Conservation (phyloP, 2,888 invertebrate species). For the Dastarcus helophoroides region DNA sequence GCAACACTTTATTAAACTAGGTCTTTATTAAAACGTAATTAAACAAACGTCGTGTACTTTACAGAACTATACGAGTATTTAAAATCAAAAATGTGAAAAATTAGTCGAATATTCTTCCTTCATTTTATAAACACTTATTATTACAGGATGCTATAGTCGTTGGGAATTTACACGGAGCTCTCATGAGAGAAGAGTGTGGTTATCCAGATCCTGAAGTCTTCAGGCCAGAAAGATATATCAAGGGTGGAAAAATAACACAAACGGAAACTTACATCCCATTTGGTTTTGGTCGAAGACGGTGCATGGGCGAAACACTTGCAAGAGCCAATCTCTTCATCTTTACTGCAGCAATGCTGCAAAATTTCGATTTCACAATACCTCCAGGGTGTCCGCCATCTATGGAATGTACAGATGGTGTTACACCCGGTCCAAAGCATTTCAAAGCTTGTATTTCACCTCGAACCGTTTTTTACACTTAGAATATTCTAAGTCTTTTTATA, state of each 20-base stretch:
- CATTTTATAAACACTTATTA: no score
- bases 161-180: conserved; percentile 59
- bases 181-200: conserved; percentile 51
- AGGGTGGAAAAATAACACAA: conserved; percentile 43
- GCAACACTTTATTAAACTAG: no score
- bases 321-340: conserved; percentile 71
- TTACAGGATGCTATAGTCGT: conserved; percentile 69
- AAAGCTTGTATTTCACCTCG: conserved; percentile 46
- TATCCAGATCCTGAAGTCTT: conserved; percentile 62
- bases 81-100: no score
- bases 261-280: conserved; percentile 69
- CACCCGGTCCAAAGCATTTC: conserved; percentile 63
- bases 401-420: conserved; percentile 64
- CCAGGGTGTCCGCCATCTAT: conserved; percentile 56
- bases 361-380: conserved; percentile 53
- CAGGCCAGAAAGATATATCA: conserved; percentile 63
- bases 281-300: conserved; percentile 66
- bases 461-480: no score
- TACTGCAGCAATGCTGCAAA: conserved; percentile 60
- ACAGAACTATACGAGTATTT: no score
- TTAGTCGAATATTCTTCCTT: no score
- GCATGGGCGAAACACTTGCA: conserved; percentile 70
- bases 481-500: no score
- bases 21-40: no score
- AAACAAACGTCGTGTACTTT: no score